Evolutionary conservation across 1,140 invertebrate species (phyloP).

Genomic region (Brachionus sp.): DNA sequence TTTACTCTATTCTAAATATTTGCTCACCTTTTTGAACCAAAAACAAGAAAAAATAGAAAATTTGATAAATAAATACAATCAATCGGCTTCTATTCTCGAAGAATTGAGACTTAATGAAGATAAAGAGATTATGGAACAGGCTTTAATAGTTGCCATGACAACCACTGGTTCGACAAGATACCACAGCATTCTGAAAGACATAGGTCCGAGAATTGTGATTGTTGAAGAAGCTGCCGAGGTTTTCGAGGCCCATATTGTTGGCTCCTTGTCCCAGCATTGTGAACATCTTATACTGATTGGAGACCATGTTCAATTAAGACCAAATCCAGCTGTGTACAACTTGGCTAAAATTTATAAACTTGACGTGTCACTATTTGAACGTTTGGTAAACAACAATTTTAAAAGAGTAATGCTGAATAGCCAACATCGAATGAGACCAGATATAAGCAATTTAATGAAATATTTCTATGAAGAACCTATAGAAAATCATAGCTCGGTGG

Average conservation of each 20-base stretch:
- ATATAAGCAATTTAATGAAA: slow-evolving; percentile 57
- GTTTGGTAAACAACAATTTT: slow-evolving; percentile 55
- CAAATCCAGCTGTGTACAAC: slow-evolving; percentile 56
- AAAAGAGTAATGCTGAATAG: slow-evolving; percentile 52
- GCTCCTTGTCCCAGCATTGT: slow-evolving; percentile 65
- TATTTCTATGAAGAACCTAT: slow-evolving; percentile 56
- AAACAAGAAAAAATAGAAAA: slow-evolving; percentile 9
- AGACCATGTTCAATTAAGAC: slow-evolving; percentile 65
- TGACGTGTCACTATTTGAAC: slow-evolving; percentile 58
- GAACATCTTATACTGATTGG: slow-evolving; percentile 79
- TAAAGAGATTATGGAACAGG: slow-evolving; percentile 48
- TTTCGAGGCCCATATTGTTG: slow-evolving; percentile 55
- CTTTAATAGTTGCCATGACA: slow-evolving; percentile 55
- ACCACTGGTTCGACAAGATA: slow-evolving; percentile 52
- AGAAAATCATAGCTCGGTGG: slow-evolving; percentile 52
- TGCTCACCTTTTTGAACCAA: background rate
- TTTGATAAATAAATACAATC: background rate
- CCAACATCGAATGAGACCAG: slow-evolving; percentile 61
- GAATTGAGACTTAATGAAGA: slow-evolving; percentile 46
- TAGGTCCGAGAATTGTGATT: slow-evolving; percentile 50
- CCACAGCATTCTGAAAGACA: slow-evolving; percentile 36
- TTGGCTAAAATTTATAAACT: slow-evolving; percentile 56
- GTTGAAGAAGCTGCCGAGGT: slow-evolving; percentile 59
- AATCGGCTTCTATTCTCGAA: background rate
- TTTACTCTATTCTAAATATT: background rate